Evolutionary conservation across 2,797 vertebrate species (phyloP).

Genomic region (Smutsia temminckii): DNA sequence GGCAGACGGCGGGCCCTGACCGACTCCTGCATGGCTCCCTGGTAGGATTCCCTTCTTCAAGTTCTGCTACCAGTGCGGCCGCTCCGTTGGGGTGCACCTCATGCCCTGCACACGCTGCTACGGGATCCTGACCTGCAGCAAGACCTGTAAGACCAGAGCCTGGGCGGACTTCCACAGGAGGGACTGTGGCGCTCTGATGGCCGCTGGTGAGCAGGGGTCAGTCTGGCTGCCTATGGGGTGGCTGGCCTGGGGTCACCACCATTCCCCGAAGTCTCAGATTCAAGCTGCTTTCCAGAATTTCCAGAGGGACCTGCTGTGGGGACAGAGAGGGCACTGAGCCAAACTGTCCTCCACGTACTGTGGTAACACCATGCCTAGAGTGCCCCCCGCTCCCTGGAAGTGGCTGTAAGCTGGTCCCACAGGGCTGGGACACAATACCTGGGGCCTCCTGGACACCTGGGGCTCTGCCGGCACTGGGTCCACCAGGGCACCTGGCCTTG

Average conservation of each 20-base stretch:
- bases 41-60: slow-evolving; percentile 84
- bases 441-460: background rate
- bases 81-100: slow-evolving; percentile 86
- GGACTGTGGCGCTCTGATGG: slow-evolving; percentile 81
- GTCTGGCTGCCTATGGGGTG: fast-evolving
- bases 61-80: slow-evolving; percentile 91
- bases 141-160: slow-evolving; percentile 86
- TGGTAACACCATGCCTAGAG: fast-evolving
- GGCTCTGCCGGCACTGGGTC: background rate
- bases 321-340: background rate
- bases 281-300: too few species aligned
- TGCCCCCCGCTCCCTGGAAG: background rate
- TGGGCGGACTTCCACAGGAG: slow-evolving; percentile 87
- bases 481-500: background rate
- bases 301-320: too few species aligned
- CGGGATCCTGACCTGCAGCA: slow-evolving; percentile 88
- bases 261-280: fast-evolving
- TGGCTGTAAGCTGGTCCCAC: fast-evolving
- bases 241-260: fast-evolving
- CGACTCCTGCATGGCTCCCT: fast-evolving
- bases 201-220: fast-evolving
- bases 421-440: background rate
- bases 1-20: fast-evolving
- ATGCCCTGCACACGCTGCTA: slow-evolving; percentile 85
- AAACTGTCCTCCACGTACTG: background rate